Percentiles rank a stretch among this genome's conserved stretches.
Conservation (phyloP, 2,888 invertebrate species). For the Drepana falcataria region DNA sequence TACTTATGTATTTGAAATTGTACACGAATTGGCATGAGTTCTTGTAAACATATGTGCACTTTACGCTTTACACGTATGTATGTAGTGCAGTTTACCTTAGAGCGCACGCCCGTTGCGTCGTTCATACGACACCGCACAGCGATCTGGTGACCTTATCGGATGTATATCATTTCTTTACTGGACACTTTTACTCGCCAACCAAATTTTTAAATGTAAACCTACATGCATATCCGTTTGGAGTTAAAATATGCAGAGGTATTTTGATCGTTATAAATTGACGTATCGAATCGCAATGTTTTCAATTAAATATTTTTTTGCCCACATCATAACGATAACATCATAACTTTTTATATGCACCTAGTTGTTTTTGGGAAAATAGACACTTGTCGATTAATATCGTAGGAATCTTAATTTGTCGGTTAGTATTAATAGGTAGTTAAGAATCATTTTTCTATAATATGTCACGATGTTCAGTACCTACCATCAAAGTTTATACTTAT, state of each 20-base stretch:
- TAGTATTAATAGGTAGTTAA: too few species aligned
- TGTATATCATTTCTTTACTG: constrained; percentile 10
- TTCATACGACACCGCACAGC: constrained; percentile 8
- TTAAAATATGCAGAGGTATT: constrained; percentile 10
- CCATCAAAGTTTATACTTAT: too few species aligned
- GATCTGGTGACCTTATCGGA: constrained; percentile 31
- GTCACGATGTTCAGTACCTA: too few species aligned
- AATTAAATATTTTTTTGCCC: too few species aligned
- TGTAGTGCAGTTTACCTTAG: too few species aligned
- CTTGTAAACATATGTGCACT: background rate
- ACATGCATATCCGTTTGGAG: background rate
- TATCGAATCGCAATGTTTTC: background rate
- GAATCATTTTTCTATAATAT: too few species aligned
- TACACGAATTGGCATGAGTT: background rate
- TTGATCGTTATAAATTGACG: background rate
- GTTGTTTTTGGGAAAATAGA: too few species aligned
- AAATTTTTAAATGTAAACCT: background rate
- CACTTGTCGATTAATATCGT: background rate
- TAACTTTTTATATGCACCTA: too few species aligned
- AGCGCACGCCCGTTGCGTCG: background rate
- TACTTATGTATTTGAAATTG: background rate
- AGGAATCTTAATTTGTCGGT: constrained; percentile 1
- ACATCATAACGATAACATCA: too few species aligned
- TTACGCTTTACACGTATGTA: background rate
- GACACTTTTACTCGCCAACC: background rate